Evolutionary conservation across 2,113 vertebrate genomes (phyloP).

Genomic region (Mesoclemmys tuberculata): DNA sequence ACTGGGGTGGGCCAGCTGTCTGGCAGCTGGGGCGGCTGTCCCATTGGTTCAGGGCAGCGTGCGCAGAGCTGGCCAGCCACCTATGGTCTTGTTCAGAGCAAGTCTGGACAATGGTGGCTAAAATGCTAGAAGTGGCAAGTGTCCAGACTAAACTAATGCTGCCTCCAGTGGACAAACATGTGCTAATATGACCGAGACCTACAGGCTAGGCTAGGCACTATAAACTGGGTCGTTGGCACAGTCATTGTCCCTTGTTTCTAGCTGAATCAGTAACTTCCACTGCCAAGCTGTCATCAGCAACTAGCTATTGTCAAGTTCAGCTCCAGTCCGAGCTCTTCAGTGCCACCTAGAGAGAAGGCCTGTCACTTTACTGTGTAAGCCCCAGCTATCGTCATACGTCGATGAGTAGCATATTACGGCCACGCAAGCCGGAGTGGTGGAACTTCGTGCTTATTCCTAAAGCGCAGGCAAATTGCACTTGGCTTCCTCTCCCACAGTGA

Average conservation of each 20-base stretch:
- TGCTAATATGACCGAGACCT: neutral
- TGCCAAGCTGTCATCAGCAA: neutral
- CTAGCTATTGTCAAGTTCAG: neutral
- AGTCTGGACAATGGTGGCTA: neutral
- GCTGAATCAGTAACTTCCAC: neutral
- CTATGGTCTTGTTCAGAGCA: rapidly evolving
- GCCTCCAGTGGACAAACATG: neutral
- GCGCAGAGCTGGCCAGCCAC: rapidly evolving
- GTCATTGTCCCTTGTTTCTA: rapidly evolving
- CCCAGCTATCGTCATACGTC: rapidly evolving
- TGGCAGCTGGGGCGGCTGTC: rapidly evolving
- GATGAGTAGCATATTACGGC: neutral
- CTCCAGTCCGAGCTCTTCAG: rapidly evolving
- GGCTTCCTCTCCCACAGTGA: neutral
- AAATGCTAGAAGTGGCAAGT: neutral
- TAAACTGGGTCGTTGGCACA: rapidly evolving
- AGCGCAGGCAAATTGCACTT: neutral
- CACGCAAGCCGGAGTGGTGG: rapidly evolving
- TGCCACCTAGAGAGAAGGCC: neutral
- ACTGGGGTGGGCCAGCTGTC: neutral
- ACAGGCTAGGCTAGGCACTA: neutral
- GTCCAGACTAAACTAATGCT: neutral
- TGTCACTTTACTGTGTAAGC: rapidly evolving
- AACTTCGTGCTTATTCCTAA: neutral
- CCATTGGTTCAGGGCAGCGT: neutral